Percentiles rank a stretch among this genome's conserved stretches.
Conservation (phyloP, 30 jellyfish, hydroid and myxozoan genomes). For the Aurelia aurita complex sp. Pacific region DNA sequence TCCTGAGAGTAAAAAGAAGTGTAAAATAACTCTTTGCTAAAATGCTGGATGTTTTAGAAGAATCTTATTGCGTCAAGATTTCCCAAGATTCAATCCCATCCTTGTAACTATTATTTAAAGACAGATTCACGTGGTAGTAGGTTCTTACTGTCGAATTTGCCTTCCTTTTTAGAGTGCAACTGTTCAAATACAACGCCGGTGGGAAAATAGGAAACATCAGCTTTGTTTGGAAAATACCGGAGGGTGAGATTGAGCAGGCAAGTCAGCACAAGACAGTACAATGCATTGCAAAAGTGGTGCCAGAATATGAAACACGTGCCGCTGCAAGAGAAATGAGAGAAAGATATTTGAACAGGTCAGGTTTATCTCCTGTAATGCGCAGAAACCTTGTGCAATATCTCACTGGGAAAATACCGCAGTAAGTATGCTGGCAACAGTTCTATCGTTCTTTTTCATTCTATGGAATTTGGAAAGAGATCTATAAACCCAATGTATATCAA, state of each 20-base stretch:
- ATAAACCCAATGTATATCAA: neutral
- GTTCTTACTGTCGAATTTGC: no score
- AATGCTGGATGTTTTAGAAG: neutral
- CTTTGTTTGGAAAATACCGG: neutral
- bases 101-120: no score
- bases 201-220: neutral
- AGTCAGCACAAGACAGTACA: neutral
- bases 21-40: no score
- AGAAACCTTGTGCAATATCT: slow-evolving; percentile 8
- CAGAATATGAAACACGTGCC: slow-evolving; percentile 2
- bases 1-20: no score
- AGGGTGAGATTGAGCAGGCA: slow-evolving; percentile 6
- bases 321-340: slow-evolving; percentile 19
- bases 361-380: neutral
- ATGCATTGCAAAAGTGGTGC: neutral
- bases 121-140: no score
- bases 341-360: neutral
- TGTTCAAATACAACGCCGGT: slow-evolving; percentile 18
- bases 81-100: no score
- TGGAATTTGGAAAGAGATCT: neutral
- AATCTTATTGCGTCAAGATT: neutral
- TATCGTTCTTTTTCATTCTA: neutral
- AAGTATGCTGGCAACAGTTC: slow-evolving; percentile 9
- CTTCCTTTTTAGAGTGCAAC: slow-evolving; percentile 5
- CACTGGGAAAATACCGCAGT: slow-evolving; percentile 46